Conservation (phyloP, 2,113 vertebrate genomes). For the Turdus rufiventris region DNA sequence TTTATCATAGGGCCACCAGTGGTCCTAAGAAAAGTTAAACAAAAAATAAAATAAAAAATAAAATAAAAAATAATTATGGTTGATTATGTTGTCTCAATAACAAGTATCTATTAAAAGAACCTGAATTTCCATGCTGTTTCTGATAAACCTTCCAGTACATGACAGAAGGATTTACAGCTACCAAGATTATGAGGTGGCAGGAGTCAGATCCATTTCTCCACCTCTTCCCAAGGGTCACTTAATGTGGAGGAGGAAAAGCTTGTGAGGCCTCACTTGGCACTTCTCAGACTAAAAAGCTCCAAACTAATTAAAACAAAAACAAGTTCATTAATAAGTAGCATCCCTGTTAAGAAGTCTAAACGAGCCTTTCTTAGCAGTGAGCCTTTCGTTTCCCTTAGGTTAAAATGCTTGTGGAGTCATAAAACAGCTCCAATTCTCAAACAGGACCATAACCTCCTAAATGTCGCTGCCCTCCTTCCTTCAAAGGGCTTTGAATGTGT, state of each 20-base stretch:
- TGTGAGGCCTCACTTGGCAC: not conserved
- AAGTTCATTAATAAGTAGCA: not conserved
- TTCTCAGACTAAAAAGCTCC: not conserved
- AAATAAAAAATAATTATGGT: not conserved
- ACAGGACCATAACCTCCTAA: not conserved
- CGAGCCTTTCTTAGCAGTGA: not conserved
- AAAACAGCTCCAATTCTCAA: not conserved
- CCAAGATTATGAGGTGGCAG: constrained; percentile 65
- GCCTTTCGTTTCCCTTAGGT: not conserved
- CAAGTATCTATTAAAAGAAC: constrained; percentile 61
- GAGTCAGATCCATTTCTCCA: constrained; percentile 61
- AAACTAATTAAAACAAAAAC: not conserved
- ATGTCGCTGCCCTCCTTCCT: not conserved
- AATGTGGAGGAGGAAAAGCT: not conserved
- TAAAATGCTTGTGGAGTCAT: not conserved
- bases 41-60: not conserved
- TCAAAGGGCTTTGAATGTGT: not conserved
- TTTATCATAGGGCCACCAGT: not conserved
- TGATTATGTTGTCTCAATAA: constrained; percentile 54
- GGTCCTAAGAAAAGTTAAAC: not conserved
- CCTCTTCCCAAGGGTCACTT: constrained; percentile 39
- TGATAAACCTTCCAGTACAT: constrained; percentile 60
- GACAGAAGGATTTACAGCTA: constrained; percentile 69
- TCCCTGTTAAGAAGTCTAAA: not conserved
- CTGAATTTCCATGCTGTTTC: constrained; percentile 21